Base-by-base conservation (phyloP, 2,888 invertebrate genomes). In the Callinectes sapidus region DNA sequence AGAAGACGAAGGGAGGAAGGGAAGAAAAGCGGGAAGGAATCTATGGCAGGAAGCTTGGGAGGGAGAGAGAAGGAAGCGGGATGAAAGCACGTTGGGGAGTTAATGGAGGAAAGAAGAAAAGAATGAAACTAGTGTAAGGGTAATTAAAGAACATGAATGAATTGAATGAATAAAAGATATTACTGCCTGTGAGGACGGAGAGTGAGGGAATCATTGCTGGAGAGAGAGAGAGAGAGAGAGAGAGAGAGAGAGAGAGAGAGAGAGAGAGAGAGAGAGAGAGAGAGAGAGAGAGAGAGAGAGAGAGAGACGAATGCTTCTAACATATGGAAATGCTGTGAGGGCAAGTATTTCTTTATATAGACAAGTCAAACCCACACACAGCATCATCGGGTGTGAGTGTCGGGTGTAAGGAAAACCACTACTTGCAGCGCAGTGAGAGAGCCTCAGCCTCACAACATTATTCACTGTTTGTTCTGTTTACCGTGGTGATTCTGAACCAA, bases 181-280 rank as follows among this genome's bases (percentile, higher is more conserved):
- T 14, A 16, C 14, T 10, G 81, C 2, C 3, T 13, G 16, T 23
- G 35, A 35, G 16, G 81, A 28, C 23, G 18, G 71, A 8, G 71
- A 71, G n/a, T n/a, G 71, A 71, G 28, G 28, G 28, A 1, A n/a
- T 3, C 71, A 71, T 3, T 71, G 71, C 28, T 23, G 71, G 14
- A 81, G 3, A 35, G 1, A 2, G 35, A 35, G 81, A 81, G 81
- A 81, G 81, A 81, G 81, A 81, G 81, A 81, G 81, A 81, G 81
- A 81, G 81, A 81, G 81, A 81, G 81, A 81, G 81, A 81, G 81
- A 81, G 81, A 81, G 81, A 81, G 81, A 81, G 81, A 81, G 81
- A 81, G 81, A 81, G 81, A 81, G 81, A 81, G 81, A 81, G 81
- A 81, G 81, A 81, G 81, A 81, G 81, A 81, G 81, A 81, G 81